Evolutionary conservation across 2,113 vertebrate species (phyloP), one percentile per base, ranked within the genome.

Genomic region (Nipponia nippon): DNA sequence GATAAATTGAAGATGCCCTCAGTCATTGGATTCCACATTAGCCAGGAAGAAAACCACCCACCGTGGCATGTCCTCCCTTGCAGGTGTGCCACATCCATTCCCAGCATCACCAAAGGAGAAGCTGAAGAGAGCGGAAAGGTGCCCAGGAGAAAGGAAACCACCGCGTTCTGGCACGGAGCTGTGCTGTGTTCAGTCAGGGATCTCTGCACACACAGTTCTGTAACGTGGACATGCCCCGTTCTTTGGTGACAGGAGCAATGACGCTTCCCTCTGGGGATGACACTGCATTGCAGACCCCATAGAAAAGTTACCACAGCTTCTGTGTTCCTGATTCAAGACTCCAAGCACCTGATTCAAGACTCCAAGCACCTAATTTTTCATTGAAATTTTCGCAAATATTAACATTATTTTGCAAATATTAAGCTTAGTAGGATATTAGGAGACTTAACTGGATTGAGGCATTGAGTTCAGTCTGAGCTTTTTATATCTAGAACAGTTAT

Each of bases 161-260:
- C 12, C 32, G 13, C 1, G 2, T 32, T 56, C 36, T 50, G 58
- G 11, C 42, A 53, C 0, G 0, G 61, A 67, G 44, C 78, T 59
- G 52, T 59, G 53, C 61, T 38, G 52, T 36, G 10, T 2, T 2
- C 50, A 16, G 16, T 42, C 67, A 22, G 42, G 50, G 58, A 25
- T 19, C 42, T 42, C 67, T n/a, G 59, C 58, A 25, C 30, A 18
- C 46, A 7, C 5, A 30, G 52, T 44, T 75, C 30, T 59, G 7
- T 29, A 20, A 63, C 1, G 3, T 56, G 63, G n/a, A 30, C 23
- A 1, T 70, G 63, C 29, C 29, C 55, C 0, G 0, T n/a, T 55
- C 61, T 42, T 47, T 56, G 55, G 49, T 50, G 55, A 70, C 40
- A 36, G 61, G 12, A 49, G 30, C 69, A 47, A 11, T 18, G 53